These are phyloP conservation scores for Orientallactaga sibirica DNA, from an alignment of 2,797 vertebrate genomes.

Conservation along the genomic window DNA sequence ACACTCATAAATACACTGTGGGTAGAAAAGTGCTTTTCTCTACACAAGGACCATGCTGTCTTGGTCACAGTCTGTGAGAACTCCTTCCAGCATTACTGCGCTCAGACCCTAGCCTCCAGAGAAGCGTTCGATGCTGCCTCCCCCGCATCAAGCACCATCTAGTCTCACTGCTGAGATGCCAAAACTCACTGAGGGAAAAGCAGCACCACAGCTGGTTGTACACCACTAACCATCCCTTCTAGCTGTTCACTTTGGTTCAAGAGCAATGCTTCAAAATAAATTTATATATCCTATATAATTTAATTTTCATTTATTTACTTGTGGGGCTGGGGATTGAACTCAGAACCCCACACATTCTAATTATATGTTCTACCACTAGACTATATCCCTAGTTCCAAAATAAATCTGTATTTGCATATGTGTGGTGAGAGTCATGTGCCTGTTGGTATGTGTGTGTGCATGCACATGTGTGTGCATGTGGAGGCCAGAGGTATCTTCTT, in stretches of 20 bases:
- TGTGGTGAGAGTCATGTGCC: too few relatives aligned
- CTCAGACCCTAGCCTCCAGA: not conserved
- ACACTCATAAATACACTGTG: not conserved
- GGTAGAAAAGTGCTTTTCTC: not conserved
- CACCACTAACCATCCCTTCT: not conserved
- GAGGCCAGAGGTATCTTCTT: too few relatives aligned
- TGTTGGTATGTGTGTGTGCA: too few relatives aligned
- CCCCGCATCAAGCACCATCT: not conserved
- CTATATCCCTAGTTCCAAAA: too few relatives aligned
- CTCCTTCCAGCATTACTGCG: too few relatives aligned
- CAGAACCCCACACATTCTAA: too few relatives aligned
- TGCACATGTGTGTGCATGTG: too few relatives aligned
- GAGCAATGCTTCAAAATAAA: not conserved
- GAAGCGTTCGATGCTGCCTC: rapidly evolving
- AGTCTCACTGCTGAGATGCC: not conserved
- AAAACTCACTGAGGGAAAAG: not conserved
- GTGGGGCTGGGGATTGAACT: too few relatives aligned
- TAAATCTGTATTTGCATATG: too few relatives aligned
- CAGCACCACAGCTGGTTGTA: not conserved
- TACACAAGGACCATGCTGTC: not conserved
- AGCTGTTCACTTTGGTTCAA: not conserved
- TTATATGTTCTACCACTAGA: too few relatives aligned
- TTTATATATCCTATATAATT: too few relatives aligned
- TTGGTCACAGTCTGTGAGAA: rapidly evolving
- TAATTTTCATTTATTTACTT: too few relatives aligned